These are phyloP conservation scores for Nycticebus coucang DNA, from an alignment of 2,113 vertebrate genomes.

Conservation along the genomic window DNA sequence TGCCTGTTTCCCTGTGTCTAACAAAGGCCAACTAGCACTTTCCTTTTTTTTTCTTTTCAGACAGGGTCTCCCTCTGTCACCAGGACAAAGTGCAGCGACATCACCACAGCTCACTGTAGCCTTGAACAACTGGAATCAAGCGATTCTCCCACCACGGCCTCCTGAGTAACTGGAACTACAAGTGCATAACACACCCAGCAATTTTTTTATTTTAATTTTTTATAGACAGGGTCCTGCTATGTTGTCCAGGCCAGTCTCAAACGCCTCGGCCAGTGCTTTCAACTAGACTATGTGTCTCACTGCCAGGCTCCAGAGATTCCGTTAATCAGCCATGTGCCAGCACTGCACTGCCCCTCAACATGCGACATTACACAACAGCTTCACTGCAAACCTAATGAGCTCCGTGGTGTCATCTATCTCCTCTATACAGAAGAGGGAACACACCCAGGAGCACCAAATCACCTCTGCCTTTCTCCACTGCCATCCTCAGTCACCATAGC, in stretches of 20 bases:
- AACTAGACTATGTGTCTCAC: neutral
- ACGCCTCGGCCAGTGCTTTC: neutral
- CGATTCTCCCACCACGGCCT: too few species aligned
- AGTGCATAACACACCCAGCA: too few species aligned
- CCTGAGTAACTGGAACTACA: too few species aligned
- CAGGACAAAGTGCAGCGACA: too few species aligned
- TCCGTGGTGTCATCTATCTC: neutral
- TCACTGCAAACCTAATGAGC: neutral
- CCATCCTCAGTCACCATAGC: neutral
- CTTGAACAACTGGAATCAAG: too few species aligned
- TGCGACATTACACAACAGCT: fast-evolving
- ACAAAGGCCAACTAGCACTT: neutral
- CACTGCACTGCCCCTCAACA: fast-evolving
- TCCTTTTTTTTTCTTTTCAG: too few species aligned
- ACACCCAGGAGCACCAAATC: neutral
- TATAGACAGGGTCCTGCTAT: too few species aligned
- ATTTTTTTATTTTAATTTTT: too few species aligned
- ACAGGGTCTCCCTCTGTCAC: too few species aligned
- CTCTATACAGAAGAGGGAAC: neutral
- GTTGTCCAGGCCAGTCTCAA: too few species aligned
- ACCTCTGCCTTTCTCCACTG: neutral
- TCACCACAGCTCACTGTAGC: too few species aligned
- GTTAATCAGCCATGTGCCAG: neutral
- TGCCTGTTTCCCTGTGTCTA: fast-evolving
- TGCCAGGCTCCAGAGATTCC: neutral